Base-by-base conservation (phyloP, 2,797 vertebrate genomes). In the Lutjanus campechanus region DNA sequence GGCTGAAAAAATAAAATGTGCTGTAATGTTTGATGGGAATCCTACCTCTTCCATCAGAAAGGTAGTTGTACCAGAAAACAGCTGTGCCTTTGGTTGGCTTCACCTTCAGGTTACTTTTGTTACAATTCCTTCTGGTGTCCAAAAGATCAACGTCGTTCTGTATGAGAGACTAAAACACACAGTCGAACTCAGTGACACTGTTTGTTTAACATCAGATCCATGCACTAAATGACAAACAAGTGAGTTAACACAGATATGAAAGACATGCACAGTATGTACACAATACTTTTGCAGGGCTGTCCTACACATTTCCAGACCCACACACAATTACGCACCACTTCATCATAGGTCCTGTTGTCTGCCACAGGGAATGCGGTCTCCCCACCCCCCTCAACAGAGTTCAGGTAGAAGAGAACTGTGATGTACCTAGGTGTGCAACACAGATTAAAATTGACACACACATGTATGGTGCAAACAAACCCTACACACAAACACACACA, bases 11-110 rank as follows among this genome's bases (percentile, higher is more conserved):
- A 15, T 10, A 65, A 50, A 44, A 5, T 36, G 8, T 22, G 7
- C 5, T 62, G 19, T 50, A 9, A n/a, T 64, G 51, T 47, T 60
- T 13, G 2, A 46, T 56, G 2, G 2, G 5, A 17, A 55, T 72
- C 59, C 50, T 95, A 99, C 98, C 98, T 97, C 96, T 96, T 84
- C 98, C 98, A 1, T 99, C 97, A 29, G 98, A 98, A 71, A 99
- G 95, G 91, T 99, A 99, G 94, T 99, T 99, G 94, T 99, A 99
- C 98, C 98, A 99, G 94, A 99, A 98, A 76, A 99, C 97, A 19
- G 98, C 98, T 5, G 96, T 99, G 72, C 98, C 98, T 94, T 97
- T 97, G 74, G 92, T 96, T 3, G 98, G 98, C 90, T 97, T 99
- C 87, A 99, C 97, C 82, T 96, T 96, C 68, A 99, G 93, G 81